phyloP scores from a whole-genome alignment of 2,797 vertebrate genomes.

The Acanthurus tractus region DNA sequence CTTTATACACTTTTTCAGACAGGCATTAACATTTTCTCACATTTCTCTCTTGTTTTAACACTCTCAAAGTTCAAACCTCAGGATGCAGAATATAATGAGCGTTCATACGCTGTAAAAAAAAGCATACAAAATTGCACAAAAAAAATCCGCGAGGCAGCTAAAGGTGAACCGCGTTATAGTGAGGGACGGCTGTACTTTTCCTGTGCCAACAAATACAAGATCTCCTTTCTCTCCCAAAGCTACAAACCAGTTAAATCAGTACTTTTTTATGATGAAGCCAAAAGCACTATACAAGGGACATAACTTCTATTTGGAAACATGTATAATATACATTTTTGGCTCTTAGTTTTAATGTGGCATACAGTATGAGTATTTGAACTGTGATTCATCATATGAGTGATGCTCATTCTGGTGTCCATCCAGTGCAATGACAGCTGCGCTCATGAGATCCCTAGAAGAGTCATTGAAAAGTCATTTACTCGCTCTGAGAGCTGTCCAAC shows the following conservation, averaged over 20 bases:
- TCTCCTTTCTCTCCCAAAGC: not conserved
- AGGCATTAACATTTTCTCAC: no score
- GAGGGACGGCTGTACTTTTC: not conserved
- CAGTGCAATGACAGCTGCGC: slow-evolving; percentile 51
- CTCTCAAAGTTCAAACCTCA: no score
- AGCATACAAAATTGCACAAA: no score
- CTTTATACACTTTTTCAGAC: no score
- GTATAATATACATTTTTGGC: not conserved
- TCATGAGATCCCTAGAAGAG: slow-evolving; percentile 34
- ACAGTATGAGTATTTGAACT: slow-evolving; percentile 3
- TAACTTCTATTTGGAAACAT: no score
- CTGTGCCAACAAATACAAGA: not conserved
- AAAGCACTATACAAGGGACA: no score
- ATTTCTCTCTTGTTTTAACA: no score
- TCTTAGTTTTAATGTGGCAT: not conserved
- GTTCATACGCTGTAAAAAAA: no score
- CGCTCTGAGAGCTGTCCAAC: slow-evolving; percentile 73
- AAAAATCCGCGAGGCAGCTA: no score
- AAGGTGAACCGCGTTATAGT: no score
- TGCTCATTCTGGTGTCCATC: slow-evolving; percentile 52
- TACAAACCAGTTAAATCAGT: not conserved
- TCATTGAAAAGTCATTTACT: slow-evolving; percentile 39
- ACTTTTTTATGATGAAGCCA: not conserved
- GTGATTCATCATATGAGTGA: not conserved
- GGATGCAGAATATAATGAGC: no score